phyloP scores from a whole-genome alignment of 2,888 invertebrate genomes.

The Actias luna region DNA sequence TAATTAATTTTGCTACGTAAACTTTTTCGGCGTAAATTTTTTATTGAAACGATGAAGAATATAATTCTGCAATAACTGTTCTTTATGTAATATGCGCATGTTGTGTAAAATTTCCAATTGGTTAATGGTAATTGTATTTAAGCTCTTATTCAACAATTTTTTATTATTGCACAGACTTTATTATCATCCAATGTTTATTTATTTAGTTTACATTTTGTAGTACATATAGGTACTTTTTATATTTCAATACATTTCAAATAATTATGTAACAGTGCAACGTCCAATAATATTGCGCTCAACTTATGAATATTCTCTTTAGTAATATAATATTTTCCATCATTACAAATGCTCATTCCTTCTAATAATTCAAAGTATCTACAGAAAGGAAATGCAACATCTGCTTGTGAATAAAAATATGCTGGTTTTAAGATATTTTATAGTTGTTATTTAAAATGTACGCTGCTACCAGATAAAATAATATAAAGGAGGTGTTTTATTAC shows the following conservation, averaged over 20 bases:
- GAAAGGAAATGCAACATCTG: constrained; percentile 34
- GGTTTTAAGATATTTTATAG: constrained; percentile 20
- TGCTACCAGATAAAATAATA: background rate
- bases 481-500: constrained; percentile 7
- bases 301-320: constrained; percentile 12
- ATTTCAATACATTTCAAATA: background rate
- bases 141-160: too few species aligned
- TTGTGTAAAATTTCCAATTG: too few species aligned
- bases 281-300: background rate
- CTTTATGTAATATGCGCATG: too few species aligned
- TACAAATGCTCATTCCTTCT: constrained; percentile 22
- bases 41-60: too few species aligned
- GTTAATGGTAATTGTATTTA: too few species aligned
- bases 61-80: too few species aligned
- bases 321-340: constrained; percentile 28
- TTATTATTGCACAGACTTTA: too few species aligned
- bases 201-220: background rate
- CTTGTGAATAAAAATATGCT: constrained; percentile 33
- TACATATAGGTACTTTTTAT: background rate
- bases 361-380: constrained; percentile 28
- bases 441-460: too few species aligned
- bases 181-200: too few species aligned
- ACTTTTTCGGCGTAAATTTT: too few species aligned
- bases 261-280: background rate
- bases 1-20: too few species aligned